Conservation (phyloP, 2,888 invertebrate genomes). For the Ecliptopera silaceata region DNA sequence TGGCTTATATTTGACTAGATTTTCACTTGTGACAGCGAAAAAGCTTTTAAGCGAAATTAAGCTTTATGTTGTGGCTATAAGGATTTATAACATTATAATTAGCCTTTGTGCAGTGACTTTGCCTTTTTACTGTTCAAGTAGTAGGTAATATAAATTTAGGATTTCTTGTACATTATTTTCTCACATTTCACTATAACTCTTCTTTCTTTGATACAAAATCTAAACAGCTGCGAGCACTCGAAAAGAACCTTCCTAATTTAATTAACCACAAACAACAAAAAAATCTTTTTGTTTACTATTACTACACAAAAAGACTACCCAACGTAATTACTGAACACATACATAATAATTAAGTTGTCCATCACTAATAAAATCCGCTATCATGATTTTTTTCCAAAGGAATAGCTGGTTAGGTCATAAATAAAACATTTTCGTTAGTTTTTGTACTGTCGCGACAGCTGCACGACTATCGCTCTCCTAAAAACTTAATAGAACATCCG, state of each 20-base stretch:
- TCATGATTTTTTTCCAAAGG: background rate
- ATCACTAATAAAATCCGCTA: background rate
- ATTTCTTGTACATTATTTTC: too few species aligned
- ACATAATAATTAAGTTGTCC: background rate
- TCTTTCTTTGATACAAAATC: too few species aligned
- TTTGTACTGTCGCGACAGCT: conserved; percentile 23
- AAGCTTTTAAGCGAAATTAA: background rate
- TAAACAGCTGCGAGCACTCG: too few species aligned
- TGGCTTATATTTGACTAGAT: background rate
- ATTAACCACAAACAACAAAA: too few species aligned
- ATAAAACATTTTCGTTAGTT: conserved; percentile 20
- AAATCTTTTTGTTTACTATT: too few species aligned
- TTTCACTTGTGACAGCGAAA: background rate
- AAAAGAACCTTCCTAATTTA: too few species aligned
- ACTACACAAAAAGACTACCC: too few species aligned
- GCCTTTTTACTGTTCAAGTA: too few species aligned
- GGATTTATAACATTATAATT: background rate
- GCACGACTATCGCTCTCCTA: conserved; percentile 22
- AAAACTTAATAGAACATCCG: conserved; percentile 4
- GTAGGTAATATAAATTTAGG: too few species aligned
- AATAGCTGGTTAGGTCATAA: conserved; percentile 8
- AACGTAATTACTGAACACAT: too few species aligned
- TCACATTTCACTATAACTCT: too few species aligned
- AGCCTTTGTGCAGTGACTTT: too few species aligned
- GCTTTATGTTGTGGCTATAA: background rate